Evolutionary conservation across 2,888 invertebrate species (phyloP).

Genomic region (Limnephilus marmoratus): DNA sequence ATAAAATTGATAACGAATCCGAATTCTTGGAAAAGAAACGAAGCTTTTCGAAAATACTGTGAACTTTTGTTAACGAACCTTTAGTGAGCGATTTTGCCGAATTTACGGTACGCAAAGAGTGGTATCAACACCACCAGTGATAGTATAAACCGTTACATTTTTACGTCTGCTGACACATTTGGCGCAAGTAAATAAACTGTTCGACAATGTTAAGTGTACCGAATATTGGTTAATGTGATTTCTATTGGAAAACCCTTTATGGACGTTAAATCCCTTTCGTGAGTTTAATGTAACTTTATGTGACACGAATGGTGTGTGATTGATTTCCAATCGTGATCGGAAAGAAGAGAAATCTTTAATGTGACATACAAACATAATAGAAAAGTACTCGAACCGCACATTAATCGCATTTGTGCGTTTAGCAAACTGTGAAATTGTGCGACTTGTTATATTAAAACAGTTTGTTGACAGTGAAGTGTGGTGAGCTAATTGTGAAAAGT

Average conservation of each 20-base stretch:
- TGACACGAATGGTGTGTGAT: conserved; percentile 41
- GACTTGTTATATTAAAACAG: background rate
- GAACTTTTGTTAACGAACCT: conserved; percentile 20
- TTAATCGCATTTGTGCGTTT: conserved; percentile 22
- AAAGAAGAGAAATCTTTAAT: conserved; percentile 52
- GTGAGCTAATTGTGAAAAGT: conserved; percentile 38
- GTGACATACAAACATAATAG: conserved; percentile 54
- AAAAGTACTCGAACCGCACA: conserved; percentile 28
- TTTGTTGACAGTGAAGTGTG: conserved; percentile 47
- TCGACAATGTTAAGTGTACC: background rate
- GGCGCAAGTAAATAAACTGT: conserved; percentile 4
- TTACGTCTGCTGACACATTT: background rate
- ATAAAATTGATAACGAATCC: conserved; percentile 30
- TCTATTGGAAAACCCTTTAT: conserved; percentile 28
- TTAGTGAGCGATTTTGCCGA: conserved; percentile 14
- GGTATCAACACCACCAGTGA: background rate
- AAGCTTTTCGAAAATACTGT: background rate
- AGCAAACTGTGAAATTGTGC: conserved; percentile 14
- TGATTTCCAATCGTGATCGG: conserved; percentile 48
- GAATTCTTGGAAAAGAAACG: conserved; percentile 12
- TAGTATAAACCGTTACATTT: conserved; percentile 42
- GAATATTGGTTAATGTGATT: background rate
- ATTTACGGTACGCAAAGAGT: conserved; percentile 46
- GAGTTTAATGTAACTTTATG: conserved; percentile 25
- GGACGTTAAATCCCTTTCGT: background rate